phyloP scores from a whole-genome alignment of 2,797 vertebrate species.

The Crenuchus spilurus region DNA sequence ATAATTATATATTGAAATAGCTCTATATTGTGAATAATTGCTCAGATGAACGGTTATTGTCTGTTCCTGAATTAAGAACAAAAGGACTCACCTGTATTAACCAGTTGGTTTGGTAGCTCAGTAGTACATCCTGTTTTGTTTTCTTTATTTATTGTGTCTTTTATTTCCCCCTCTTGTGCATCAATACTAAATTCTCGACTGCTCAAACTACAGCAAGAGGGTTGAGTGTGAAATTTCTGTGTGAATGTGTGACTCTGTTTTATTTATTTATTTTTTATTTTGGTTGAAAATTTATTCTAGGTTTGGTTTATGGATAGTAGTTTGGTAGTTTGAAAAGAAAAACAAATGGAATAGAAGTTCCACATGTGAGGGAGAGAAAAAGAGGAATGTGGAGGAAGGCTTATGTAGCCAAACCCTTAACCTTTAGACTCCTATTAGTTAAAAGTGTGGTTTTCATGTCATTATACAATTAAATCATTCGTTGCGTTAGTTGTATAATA shows the following conservation, averaged over 20 bases:
- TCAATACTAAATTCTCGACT: neutral
- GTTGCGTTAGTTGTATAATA: too few relatives aligned
- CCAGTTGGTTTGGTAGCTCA: conserved; percentile 26
- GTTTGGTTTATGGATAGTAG: conserved; percentile 10
- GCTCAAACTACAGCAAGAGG: conserved; percentile 4
- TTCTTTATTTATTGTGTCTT: conserved; percentile 4
- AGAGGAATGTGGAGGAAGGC: neutral
- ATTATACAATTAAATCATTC: too few relatives aligned
- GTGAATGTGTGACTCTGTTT: conserved; percentile 6
- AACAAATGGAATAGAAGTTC: neutral
- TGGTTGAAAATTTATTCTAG: conserved; percentile 21
- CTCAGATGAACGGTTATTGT: conserved; percentile 33
- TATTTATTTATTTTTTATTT: neutral
- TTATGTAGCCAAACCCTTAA: neutral
- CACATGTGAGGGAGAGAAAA: conserved; percentile 16
- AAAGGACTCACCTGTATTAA: conserved; percentile 14
- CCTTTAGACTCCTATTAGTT: neutral
- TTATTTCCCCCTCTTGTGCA: neutral
- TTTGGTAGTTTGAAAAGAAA: conserved; percentile 3
- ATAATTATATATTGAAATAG: conserved; percentile 61
- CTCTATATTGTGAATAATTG: conserved; percentile 49
- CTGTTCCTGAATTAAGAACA: conserved; percentile 37
- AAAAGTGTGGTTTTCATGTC: neutral
- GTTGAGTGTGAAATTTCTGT: neutral
- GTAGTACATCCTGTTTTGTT: conserved; percentile 23